Evolutionary conservation across 2,888 invertebrate species (phyloP).

Genomic region (Hyles lineata): DNA sequence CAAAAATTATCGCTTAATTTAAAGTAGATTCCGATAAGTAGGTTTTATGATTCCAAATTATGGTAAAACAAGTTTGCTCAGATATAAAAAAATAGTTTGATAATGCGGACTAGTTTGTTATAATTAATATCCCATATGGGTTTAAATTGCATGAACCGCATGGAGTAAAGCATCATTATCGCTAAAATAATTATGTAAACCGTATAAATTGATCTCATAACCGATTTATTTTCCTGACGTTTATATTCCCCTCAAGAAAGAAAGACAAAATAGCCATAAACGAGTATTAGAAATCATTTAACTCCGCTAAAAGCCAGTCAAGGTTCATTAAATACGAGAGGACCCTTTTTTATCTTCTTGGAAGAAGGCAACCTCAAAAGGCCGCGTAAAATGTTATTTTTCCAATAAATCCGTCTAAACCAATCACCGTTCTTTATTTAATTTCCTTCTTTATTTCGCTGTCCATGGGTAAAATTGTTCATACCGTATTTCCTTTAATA

Average conservation of each 20-base stretch:
- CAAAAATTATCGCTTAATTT: too few relatives aligned
- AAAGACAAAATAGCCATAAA: slow-evolving; percentile 7
- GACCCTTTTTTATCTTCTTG: slow-evolving; percentile 35
- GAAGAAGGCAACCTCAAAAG: slow-evolving; percentile 32
- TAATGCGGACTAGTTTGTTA: too few relatives aligned
- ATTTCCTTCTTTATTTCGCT: slow-evolving; percentile 19
- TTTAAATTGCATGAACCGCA: too few relatives aligned
- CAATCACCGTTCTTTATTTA: slow-evolving; percentile 33
- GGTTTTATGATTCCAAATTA: too few relatives aligned
- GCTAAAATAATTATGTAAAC: not conserved
- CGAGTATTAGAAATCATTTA: slow-evolving; percentile 32
- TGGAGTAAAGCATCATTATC: too few relatives aligned
- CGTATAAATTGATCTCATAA: not conserved
- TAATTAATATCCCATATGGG: too few relatives aligned
- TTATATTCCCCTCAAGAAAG: not conserved
- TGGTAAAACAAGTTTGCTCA: too few relatives aligned
- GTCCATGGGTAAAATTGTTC: not conserved
- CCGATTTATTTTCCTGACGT: not conserved
- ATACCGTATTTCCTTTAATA: not conserved
- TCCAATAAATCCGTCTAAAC: slow-evolving; percentile 35
- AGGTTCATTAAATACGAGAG: slow-evolving; percentile 37
- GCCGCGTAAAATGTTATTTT: slow-evolving; percentile 36
- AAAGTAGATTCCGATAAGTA: too few relatives aligned
- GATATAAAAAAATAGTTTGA: too few relatives aligned
- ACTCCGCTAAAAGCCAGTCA: slow-evolving; percentile 44